phyloP scores from a whole-genome alignment of 2,113 vertebrate species.

The Oreochromis niloticus region DNA sequence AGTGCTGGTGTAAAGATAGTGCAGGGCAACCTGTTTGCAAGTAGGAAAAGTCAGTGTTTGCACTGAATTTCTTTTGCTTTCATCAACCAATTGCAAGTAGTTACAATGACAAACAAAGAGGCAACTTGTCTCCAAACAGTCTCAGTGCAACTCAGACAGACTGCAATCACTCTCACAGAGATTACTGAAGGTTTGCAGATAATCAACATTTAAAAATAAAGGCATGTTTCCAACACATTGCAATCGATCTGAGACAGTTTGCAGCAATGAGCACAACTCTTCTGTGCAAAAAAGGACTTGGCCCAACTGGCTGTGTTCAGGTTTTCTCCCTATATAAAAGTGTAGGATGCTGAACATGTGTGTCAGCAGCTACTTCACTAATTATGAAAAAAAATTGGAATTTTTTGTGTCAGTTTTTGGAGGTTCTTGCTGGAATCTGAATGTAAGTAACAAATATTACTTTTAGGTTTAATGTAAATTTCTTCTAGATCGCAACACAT shows the following conservation, averaged over 20 bases:
- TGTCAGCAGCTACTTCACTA: neutral
- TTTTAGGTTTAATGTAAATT: too few relatives aligned
- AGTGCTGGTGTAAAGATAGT: neutral
- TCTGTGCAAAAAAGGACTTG: neutral
- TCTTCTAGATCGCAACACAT: too few relatives aligned
- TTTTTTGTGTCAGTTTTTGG: neutral
- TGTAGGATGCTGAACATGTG: neutral
- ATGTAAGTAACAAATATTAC: too few relatives aligned
- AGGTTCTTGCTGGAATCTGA: neutral
- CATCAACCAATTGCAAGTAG: neutral
- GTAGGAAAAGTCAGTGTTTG: fast-evolving
- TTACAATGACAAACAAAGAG: neutral
- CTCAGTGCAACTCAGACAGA: neutral
- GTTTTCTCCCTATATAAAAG: fast-evolving
- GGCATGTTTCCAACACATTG: neutral
- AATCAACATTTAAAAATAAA: fast-evolving
- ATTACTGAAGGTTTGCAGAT: neutral
- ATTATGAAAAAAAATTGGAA: fast-evolving
- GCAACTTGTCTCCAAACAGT: neutral
- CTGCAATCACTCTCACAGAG: neutral
- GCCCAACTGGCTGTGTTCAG: neutral
- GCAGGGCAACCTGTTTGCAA: neutral
- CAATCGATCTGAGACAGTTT: neutral
- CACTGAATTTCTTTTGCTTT: neutral
- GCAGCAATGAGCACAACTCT: neutral